These are phyloP conservation scores for Pseudococcus viburni DNA, from an alignment of 2,888 invertebrate species.

Conservation along the genomic window DNA sequence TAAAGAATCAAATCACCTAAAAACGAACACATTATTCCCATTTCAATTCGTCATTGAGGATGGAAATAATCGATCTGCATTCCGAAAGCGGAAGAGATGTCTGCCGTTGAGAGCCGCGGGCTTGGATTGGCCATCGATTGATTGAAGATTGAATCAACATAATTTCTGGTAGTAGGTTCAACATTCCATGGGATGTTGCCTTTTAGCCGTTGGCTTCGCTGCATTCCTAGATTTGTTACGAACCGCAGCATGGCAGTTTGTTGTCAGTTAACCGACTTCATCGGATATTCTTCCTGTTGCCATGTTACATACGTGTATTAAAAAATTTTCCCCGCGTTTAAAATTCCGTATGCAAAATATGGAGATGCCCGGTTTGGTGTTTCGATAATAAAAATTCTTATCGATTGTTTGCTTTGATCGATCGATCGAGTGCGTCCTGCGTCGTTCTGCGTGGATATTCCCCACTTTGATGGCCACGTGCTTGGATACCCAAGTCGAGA, in stretches of 20 bases:
- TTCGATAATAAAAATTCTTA: too few relatives aligned
- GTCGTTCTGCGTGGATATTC: too few relatives aligned
- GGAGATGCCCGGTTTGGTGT: background rate
- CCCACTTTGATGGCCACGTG: too few relatives aligned
- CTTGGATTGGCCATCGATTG: constrained; percentile 65
- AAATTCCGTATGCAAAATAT: background rate
- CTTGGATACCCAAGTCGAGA: too few relatives aligned
- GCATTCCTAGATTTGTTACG: constrained; percentile 64
- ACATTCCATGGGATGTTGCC: constrained; percentile 63
- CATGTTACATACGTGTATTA: background rate
- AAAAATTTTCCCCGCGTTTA: background rate
- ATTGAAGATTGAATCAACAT: constrained; percentile 66
- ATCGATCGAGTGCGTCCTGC: too few relatives aligned
- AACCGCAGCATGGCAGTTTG: constrained; percentile 2
- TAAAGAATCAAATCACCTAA: constrained; percentile 39
- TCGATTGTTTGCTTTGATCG: too few relatives aligned
- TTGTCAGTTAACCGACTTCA: constrained; percentile 55
- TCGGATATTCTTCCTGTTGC: constrained; percentile 26
- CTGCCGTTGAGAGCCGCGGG: constrained; percentile 60
- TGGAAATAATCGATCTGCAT: constrained; percentile 65
- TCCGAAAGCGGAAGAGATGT: constrained; percentile 64
- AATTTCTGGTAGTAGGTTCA: constrained; percentile 65
- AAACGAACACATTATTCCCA: constrained; percentile 48
- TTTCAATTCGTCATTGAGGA: constrained; percentile 64
- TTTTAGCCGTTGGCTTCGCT: constrained; percentile 62